A percentile compares a stretch with the other conserved stretches of the same genome.
Evolutionary conservation across 2,113 vertebrate genomes (phyloP).

Genomic region (Peromyscus maniculatus): DNA sequence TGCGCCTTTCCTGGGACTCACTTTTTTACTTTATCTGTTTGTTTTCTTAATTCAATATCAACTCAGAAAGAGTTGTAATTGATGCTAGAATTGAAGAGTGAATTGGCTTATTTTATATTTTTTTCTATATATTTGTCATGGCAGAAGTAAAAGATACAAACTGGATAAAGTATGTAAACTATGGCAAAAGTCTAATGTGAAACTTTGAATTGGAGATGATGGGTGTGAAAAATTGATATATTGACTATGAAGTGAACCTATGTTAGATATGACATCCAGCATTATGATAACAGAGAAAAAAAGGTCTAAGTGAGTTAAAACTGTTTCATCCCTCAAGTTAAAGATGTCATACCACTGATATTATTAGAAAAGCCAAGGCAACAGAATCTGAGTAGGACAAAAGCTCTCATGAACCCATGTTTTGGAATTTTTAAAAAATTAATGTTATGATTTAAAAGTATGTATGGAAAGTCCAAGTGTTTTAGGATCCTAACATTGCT

Average conservation of each 20-base stretch:
- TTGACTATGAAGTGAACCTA: not conserved
- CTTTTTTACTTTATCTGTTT: conserved; percentile 11
- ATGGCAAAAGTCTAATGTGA: not conserved
- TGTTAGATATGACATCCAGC: not conserved
- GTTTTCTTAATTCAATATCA: conserved; percentile 51
- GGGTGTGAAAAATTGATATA: not conserved
- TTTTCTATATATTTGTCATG: conserved; percentile 3
- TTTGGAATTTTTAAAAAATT: conserved; percentile 34
- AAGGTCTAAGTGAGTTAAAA: not conserved
- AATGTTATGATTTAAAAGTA: conserved; percentile 35
- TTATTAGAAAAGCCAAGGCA: not conserved
- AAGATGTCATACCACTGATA: not conserved
- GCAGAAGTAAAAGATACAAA: not conserved
- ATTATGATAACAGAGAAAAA: conserved; percentile 16
- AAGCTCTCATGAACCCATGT: not conserved
- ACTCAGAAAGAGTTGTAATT: not conserved
- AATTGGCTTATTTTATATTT: not conserved
- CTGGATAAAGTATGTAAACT: not conserved
- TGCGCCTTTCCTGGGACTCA: too few relatives aligned
- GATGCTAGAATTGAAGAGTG: not conserved
- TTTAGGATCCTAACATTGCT: not conserved
- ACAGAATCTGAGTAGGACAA: not conserved
- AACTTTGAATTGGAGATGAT: not conserved
- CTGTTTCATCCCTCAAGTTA: not conserved
- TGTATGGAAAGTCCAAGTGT: not conserved